Percentiles rank a stretch among this genome's conserved stretches.
Conservation (phyloP, 2,888 invertebrate species). For the Adelphocoris suturalis region DNA sequence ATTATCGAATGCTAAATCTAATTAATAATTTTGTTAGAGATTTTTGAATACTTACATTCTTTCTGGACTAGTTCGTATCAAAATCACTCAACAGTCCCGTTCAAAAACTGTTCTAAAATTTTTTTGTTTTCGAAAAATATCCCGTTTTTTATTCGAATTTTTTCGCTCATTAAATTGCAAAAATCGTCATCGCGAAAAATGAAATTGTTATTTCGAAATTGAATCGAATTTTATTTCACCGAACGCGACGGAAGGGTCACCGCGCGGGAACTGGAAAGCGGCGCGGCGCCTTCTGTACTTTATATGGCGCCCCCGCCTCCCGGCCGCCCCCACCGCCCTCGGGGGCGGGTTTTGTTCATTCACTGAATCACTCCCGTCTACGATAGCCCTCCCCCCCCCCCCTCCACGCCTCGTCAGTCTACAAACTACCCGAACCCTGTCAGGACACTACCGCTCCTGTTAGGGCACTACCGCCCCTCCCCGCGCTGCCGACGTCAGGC, state of each 20-base stretch:
- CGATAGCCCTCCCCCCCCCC: background rate
- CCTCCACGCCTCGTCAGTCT: background rate
- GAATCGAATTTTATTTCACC: background rate
- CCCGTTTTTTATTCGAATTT: no score
- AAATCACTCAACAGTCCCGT: no score
- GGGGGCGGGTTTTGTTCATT: background rate
- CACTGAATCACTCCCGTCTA: slow-evolving; percentile 28
- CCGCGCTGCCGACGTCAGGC: background rate
- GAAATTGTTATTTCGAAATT: background rate
- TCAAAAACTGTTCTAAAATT: no score
- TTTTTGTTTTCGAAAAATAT: no score
- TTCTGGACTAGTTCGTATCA: no score
- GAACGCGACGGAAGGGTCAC: background rate
- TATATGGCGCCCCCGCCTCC: slow-evolving; percentile 12
- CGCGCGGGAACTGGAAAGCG: background rate
- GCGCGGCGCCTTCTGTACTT: background rate
- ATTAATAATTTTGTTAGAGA: no score
- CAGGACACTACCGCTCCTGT: background rate
- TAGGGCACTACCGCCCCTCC: background rate
- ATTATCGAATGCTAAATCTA: no score
- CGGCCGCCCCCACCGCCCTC: background rate
- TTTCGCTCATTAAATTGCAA: no score
- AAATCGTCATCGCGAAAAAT: background rate
- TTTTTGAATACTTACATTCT: no score
- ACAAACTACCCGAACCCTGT: background rate